phyloP scores from a whole-genome alignment of 2,888 invertebrate genomes.

The Trissolcus brochymenae region DNA sequence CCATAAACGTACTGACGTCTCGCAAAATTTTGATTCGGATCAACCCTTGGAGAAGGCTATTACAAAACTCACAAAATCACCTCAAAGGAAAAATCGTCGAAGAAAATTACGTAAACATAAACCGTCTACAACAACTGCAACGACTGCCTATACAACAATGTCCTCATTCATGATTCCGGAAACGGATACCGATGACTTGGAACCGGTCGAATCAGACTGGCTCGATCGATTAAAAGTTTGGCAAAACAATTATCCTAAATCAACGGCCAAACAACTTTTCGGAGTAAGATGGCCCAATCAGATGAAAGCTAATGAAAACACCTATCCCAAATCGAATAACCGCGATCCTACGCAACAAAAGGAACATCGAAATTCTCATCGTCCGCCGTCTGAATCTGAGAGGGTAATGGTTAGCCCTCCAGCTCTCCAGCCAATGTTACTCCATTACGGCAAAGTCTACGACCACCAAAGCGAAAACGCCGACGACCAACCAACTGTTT shows the following conservation, averaged over 20 bases:
- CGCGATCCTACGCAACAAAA: constrained; percentile 26
- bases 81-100: constrained; percentile 40
- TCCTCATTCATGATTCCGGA: constrained; percentile 23
- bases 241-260: constrained; percentile 4
- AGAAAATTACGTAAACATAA: constrained; percentile 43
- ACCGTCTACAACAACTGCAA: constrained; percentile 8
- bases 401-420: constrained; percentile 21
- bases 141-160: constrained; percentile 22
- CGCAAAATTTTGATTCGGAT: constrained; percentile 5
- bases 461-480: constrained; percentile 46
- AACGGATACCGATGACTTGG: constrained; percentile 25
- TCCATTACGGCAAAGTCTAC: constrained; percentile 56
- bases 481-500: constrained; percentile 40
- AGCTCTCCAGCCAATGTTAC: constrained; percentile 38
- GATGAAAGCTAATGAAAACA: constrained; percentile 7
- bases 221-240: constrained; percentile 17
- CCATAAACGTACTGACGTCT: constrained; percentile 41
- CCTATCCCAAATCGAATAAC: constrained; percentile 11
- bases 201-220: constrained; percentile 34
- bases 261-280: constrained; percentile 43
- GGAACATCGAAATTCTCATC: constrained; percentile 41
- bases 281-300: constrained; percentile 26
- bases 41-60: neutral
- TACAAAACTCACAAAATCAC: constrained; percentile 10
- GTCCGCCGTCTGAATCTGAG: constrained; percentile 30